Percentiles rank a stretch among this genome's conserved stretches.
These are phyloP conservation scores for Lycopodina hypogea DNA, from an alignment of 37 sponge, comb jelly and placozoan species.

Conservation along the genomic window DNA sequence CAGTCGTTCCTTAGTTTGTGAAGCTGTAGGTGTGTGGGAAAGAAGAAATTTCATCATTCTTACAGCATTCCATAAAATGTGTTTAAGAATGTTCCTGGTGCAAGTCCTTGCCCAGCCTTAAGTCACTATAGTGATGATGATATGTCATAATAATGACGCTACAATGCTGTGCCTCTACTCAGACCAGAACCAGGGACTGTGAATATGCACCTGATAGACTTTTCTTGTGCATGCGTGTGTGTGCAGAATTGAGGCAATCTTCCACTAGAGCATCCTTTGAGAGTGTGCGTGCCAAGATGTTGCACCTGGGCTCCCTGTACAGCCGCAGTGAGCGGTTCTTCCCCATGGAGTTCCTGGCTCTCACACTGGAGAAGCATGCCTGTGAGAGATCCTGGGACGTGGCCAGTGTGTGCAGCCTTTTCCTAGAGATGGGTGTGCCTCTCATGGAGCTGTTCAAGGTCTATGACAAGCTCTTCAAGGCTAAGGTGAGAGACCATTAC, in stretches of 20 bases:
- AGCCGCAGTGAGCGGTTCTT: slow-evolving; percentile 74
- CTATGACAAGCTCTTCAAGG: slow-evolving; percentile 71
- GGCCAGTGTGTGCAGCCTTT: slow-evolving; percentile 28
- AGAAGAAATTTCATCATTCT: too few species aligned
- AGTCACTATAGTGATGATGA: too few species aligned
- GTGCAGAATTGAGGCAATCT: neutral
- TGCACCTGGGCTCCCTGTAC: slow-evolving; percentile 64
- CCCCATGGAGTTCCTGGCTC: slow-evolving; percentile 60
- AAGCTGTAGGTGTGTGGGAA: too few species aligned
- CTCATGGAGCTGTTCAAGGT: slow-evolving; percentile 43
- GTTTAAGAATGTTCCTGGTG: too few species aligned
- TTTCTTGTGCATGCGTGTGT: too few species aligned
- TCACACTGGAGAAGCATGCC: slow-evolving; percentile 67
- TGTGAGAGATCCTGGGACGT: slow-evolving; percentile 53
- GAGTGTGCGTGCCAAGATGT: slow-evolving; percentile 39
- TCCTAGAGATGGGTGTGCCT: slow-evolving; percentile 67
- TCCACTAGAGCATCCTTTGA: slow-evolving; percentile 22
- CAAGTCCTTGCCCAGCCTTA: too few species aligned
- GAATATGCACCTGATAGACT: too few species aligned
- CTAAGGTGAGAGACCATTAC: slow-evolving; percentile 63
- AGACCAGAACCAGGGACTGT: too few species aligned
- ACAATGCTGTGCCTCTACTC: too few species aligned
- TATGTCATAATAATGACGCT: too few species aligned
- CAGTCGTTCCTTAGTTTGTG: neutral
- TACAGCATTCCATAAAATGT: too few species aligned